Conservation (phyloP, 2,797 vertebrate species). For the Enteromius paludinosus region DNA sequence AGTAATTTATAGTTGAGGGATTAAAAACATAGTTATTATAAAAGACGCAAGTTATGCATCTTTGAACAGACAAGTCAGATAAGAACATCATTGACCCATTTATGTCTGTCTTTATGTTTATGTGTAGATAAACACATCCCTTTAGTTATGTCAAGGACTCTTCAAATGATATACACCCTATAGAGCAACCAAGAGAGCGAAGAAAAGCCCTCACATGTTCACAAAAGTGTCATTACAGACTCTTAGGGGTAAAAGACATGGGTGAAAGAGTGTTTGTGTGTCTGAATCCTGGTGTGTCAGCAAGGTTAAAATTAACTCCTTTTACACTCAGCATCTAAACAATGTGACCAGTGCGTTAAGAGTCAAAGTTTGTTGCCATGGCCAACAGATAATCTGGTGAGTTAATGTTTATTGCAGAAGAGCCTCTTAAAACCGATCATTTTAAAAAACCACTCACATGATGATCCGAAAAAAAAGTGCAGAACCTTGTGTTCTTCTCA, state of each 20-base stretch:
- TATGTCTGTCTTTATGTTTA: neutral
- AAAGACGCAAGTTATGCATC: neutral
- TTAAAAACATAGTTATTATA: neutral
- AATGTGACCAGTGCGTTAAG: conserved; percentile 1
- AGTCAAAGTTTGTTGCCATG: conserved; percentile 29
- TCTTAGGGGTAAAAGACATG: conserved; percentile 38
- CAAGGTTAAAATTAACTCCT: conserved; percentile 26
- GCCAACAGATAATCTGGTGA: neutral
- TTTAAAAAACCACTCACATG: conserved; percentile 30
- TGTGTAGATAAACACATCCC: conserved; percentile 6
- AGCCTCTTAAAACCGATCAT: conserved; percentile 15
- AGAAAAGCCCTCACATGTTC: conserved; percentile 31
- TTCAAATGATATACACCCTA: conserved; percentile 84
- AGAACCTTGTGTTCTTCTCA: conserved; percentile 50
- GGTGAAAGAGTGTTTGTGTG: neutral
- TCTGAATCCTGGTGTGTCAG: conserved; percentile 12
- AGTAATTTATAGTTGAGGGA: neutral
- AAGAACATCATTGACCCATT: neutral
- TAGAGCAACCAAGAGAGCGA: conserved; percentile 77
- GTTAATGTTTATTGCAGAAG: conserved; percentile 31
- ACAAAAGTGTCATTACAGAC: conserved; percentile 30
- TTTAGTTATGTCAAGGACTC: conserved; percentile 74
- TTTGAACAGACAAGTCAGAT: neutral
- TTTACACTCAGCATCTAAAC: neutral
- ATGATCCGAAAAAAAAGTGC: conserved; percentile 29